Conservation (phyloP, 2,113 vertebrate species). For the Gymnobelideus leadbeateri region DNA sequence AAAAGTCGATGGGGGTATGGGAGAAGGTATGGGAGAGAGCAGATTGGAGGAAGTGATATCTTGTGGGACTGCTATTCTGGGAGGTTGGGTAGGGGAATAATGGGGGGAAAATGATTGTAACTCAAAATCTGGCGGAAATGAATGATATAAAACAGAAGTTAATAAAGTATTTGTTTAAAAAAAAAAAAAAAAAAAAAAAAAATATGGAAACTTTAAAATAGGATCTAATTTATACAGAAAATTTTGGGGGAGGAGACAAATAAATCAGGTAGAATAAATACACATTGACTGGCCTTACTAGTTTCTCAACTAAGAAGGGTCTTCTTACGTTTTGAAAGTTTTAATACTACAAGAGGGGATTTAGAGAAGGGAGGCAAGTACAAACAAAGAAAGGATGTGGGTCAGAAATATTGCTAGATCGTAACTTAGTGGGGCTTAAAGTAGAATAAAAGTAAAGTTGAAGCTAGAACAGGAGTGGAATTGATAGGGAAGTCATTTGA, state of each 20-base stretch:
- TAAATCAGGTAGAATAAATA: background rate
- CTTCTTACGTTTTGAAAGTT: background rate
- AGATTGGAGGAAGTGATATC: no score
- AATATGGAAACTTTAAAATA: background rate
- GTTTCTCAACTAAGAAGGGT: background rate
- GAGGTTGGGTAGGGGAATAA: no score
- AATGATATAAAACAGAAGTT: no score
- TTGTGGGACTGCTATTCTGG: no score
- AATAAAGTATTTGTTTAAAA: no score
- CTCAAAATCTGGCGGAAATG: no score
- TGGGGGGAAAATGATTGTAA: no score
- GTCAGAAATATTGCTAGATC: background rate
- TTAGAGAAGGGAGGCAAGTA: background rate
- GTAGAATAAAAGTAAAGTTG: background rate
- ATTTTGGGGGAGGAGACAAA: background rate
- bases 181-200: no score
- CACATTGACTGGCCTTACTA: background rate
- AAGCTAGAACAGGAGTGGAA: background rate
- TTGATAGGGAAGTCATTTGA: background rate
- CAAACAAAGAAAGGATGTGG: background rate
- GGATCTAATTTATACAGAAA: background rate
- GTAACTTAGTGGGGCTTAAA: background rate
- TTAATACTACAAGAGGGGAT: background rate
- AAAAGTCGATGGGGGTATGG: no score
- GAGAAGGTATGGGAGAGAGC: no score